Evolutionary conservation across 53 echinoderm and acorn worm genomes (phyloP).

Genomic region (Henricia sp.): DNA sequence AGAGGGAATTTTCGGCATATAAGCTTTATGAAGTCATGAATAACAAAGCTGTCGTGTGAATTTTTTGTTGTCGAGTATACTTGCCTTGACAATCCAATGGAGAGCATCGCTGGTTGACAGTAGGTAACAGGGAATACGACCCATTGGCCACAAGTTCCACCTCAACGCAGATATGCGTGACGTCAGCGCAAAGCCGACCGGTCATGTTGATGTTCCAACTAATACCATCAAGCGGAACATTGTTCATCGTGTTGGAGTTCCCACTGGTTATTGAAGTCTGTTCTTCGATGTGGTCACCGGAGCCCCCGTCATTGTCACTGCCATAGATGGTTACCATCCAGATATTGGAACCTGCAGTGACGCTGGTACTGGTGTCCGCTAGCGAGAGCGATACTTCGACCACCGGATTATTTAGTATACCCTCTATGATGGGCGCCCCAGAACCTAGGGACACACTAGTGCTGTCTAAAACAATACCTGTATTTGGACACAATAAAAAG

Average conservation of each 20-base stretch:
- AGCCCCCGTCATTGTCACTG: constrained; percentile 59
- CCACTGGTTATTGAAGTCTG: constrained; percentile 29
- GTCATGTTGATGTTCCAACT: constrained; percentile 35
- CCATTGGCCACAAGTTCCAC: not conserved
- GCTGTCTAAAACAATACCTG: constrained; percentile 16
- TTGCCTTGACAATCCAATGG: constrained; percentile 24
- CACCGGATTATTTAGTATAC: not conserved
- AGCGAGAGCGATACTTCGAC: constrained; percentile 20
- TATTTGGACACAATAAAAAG: too few relatives aligned
- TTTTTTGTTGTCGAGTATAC: not conserved
- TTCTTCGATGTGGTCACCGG: not conserved
- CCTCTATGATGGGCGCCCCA: constrained; percentile 17
- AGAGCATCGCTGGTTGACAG: not conserved
- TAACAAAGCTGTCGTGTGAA: not conserved
- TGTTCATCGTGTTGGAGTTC: not conserved
- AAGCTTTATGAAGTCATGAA: too few relatives aligned
- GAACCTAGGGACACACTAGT: not conserved
- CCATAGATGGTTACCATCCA: constrained; percentile 78
- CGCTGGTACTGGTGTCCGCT: constrained; percentile 53
- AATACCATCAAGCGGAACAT: not conserved
- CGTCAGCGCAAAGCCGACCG: not conserved
- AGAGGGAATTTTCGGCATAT: too few relatives aligned
- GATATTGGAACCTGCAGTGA: constrained; percentile 72
- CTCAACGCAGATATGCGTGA: constrained; percentile 16
- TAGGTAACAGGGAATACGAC: not conserved